Percentiles rank a stretch among this genome's conserved stretches.
phyloP scores from a whole-genome alignment of 1,140 invertebrate genomes.

The Oryctes rhinoceros region DNA sequence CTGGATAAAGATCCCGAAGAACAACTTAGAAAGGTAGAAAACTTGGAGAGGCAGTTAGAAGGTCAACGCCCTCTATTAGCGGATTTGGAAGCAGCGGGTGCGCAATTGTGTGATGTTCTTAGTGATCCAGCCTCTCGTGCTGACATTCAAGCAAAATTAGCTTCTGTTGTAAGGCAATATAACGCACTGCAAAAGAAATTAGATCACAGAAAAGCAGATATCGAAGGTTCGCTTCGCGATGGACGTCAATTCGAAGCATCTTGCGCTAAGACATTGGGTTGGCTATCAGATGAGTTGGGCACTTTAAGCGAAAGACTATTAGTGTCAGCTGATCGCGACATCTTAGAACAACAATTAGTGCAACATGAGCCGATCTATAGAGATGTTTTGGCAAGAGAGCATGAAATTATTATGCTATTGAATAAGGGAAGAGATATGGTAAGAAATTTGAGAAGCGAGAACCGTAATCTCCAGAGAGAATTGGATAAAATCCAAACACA shows the following conservation, averaged over 20 bases:
- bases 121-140: slow-evolving; percentile 88
- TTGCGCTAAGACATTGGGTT: slow-evolving; percentile 86
- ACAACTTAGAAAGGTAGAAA: slow-evolving; percentile 84
- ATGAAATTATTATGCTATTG: slow-evolving; percentile 92
- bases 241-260: slow-evolving; percentile 86
- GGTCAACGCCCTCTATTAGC: slow-evolving; percentile 86
- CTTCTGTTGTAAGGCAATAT: slow-evolving; percentile 83
- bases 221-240: slow-evolving; percentile 85
- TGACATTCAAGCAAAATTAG: slow-evolving; percentile 89
- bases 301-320: slow-evolving; percentile 78
- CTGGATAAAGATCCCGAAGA: slow-evolving; percentile 86
- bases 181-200: slow-evolving; percentile 87
- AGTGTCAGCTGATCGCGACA: slow-evolving; percentile 85
- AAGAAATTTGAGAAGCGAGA: slow-evolving; percentile 67
- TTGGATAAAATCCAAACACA: slow-evolving; percentile 86
- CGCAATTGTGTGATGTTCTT: slow-evolving; percentile 86
- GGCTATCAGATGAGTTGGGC: slow-evolving; percentile 82
- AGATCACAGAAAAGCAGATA: slow-evolving; percentile 87
- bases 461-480: slow-evolving; percentile 69
- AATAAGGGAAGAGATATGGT: slow-evolving; percentile 88
- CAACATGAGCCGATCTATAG: slow-evolving; percentile 89
- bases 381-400: slow-evolving; percentile 88
- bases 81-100: slow-evolving; percentile 86
- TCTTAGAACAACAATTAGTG: slow-evolving; percentile 85
- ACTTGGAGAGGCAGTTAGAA: slow-evolving; percentile 87